Evolutionary conservation across 2,113 vertebrate genomes (phyloP), one percentile per base, ranked within the genome.

Genomic region (Lipophrys pholis): DNA sequence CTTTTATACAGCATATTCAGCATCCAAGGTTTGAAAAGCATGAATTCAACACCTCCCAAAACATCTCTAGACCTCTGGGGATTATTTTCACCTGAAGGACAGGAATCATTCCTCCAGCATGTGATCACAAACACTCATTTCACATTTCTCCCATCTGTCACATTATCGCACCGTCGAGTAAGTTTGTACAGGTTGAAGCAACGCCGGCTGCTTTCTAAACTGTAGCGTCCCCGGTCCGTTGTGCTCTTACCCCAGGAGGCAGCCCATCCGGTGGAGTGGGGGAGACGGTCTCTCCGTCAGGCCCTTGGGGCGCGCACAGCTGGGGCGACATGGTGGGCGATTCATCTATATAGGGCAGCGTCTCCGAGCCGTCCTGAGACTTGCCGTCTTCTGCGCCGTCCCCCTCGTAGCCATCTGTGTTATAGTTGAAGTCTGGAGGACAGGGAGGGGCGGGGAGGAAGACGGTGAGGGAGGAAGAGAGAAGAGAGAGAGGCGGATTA

Each of bases 301-400:
- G 95, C 77, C 94, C 91, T 0, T 95, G 95, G 77, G 97, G 94
- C 43, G 95, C 89, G 0, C 97, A 96, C 92, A 98, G 95, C 88
- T 97, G 97, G 21, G 97, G 97, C 0, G 97, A 99, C 97, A 98
- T 98, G 87, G 97, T 99, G 86, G 97, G 97, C 0, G 97, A 99
- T 82, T 99, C 97, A 0, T 99, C 97, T 57, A 99, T 99, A 87
- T 95, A 99, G 2, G 97, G 97, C 96, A 99, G 97, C 55, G 97
- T 96, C 92, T 99, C 97, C 0, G 97, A 97, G 90, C 96, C 95
- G 68, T 98, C 96, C 0, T 97, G 96, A 70, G 95, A 95, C 88
- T 98, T 98, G 81, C 94, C 95, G 73, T 99, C 97, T 81, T 99
- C 97, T 9, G 96, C 93, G 68, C 94, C 95, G 54, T 98, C 97